phyloP scores from a whole-genome alignment of 2,113 vertebrate species.

The Silurus glanis region DNA sequence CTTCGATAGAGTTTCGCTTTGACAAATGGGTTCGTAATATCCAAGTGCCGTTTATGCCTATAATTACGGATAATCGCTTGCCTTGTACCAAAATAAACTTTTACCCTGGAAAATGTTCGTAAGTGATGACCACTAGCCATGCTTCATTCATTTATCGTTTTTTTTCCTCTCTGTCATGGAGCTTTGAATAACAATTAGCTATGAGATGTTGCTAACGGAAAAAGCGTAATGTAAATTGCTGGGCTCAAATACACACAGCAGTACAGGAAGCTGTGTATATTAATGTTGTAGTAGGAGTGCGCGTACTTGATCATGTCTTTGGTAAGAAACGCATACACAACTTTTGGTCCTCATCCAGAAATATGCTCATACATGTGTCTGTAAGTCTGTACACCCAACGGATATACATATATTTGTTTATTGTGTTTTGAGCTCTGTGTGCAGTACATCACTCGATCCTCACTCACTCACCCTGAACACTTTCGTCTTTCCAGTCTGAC shows the following conservation, averaged over 20 bases:
- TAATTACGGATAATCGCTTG: neutral
- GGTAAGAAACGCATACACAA: neutral
- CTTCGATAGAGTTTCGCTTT: neutral
- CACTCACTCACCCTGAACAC: neutral
- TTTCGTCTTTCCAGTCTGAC: neutral
- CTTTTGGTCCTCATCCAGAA: neutral
- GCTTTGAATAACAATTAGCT: neutral
- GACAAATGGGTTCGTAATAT: neutral
- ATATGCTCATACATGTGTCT: neutral
- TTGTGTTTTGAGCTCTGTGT: conserved; percentile 50
- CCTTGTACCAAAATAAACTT: neutral
- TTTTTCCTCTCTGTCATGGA: neutral
- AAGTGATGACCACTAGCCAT: neutral
- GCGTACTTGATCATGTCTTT: neutral
- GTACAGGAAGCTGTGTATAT: too few species aligned
- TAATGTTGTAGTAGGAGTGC: too few species aligned
- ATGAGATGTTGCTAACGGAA: neutral
- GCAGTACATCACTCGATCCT: conserved; percentile 8
- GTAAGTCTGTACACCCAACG: conserved; percentile 12
- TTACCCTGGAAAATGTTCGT: neutral
- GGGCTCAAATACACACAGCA: too few species aligned
- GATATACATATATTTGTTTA: conserved; percentile 32
- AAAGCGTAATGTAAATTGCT: neutral
- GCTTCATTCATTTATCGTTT: neutral
- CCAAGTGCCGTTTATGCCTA: neutral